Percentiles rank a stretch among this genome's conserved stretches.
Conservation (phyloP, 2,888 invertebrate species). For the Drosophila anomalata region DNA sequence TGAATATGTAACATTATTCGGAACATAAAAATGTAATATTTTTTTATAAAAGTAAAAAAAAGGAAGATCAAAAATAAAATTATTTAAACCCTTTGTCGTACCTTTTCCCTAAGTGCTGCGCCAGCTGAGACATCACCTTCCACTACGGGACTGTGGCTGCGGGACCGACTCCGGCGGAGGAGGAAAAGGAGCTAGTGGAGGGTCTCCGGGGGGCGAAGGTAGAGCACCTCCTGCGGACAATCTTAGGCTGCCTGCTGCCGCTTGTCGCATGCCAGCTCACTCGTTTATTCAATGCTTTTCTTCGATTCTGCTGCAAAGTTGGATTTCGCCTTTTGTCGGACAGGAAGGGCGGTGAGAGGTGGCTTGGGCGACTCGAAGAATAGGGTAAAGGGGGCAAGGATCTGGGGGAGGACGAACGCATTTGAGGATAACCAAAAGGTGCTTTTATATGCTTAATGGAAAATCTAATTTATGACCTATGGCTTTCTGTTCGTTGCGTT, state of each 20-base stretch:
- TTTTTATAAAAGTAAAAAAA: too few relatives aligned
- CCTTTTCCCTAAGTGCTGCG: slow-evolving; percentile 9
- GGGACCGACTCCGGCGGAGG: slow-evolving; percentile 4
- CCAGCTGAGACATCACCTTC: slow-evolving; percentile 12
- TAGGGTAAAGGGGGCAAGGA: slow-evolving; percentile 1
- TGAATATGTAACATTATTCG: too few relatives aligned
- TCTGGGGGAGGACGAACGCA: slow-evolving; percentile 57
- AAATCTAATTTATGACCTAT: slow-evolving; percentile 79
- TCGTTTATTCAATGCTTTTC: slow-evolving; percentile 80
- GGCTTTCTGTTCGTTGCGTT: slow-evolving; percentile 80
- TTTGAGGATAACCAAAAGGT: slow-evolving; percentile 80
- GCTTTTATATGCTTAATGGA: slow-evolving; percentile 80
- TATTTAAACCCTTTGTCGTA: not conserved
- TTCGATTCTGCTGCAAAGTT: slow-evolving; percentile 77
- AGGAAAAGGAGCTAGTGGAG: not conserved
- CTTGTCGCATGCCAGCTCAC: slow-evolving; percentile 50
- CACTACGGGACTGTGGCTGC: not conserved
- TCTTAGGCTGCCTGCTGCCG: slow-evolving; percentile 52
- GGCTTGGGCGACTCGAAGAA: slow-evolving; percentile 1
- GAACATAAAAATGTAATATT: too few relatives aligned
- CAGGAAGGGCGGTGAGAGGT: slow-evolving; percentile 6
- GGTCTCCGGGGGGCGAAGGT: slow-evolving; percentile 4
- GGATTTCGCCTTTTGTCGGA: slow-evolving; percentile 75
- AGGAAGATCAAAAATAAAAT: not conserved
- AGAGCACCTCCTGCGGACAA: slow-evolving; percentile 54